A percentile compares a stretch with the other conserved stretches of the same genome.
Evolutionary conservation across 2,888 invertebrate species (phyloP).

Genomic region (Parnassius orleans): DNA sequence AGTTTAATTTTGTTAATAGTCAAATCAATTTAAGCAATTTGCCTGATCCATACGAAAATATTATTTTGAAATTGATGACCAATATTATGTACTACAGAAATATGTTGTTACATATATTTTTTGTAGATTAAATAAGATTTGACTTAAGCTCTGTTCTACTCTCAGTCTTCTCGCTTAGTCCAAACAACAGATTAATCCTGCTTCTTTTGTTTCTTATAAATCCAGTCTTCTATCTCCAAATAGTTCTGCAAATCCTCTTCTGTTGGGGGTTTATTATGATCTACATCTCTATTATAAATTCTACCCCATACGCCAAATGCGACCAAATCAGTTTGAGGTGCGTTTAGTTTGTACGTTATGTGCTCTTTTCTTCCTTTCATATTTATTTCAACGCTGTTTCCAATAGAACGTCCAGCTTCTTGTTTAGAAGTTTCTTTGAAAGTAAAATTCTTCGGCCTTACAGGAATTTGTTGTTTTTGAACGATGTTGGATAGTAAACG

Average conservation of each 20-base stretch:
- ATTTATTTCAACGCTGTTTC: slow-evolving; percentile 14
- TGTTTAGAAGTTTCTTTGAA: slow-evolving; percentile 34
- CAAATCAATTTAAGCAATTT: too few relatives aligned
- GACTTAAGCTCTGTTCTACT: background rate
- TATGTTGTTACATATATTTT: too few relatives aligned
- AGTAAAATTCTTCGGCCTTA: slow-evolving; percentile 56
- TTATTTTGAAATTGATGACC: too few relatives aligned
- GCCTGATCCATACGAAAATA: too few relatives aligned
- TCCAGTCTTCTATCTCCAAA: slow-evolving; percentile 48
- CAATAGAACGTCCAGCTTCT: slow-evolving; percentile 3
- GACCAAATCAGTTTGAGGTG: slow-evolving; percentile 62
- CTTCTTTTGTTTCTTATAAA: slow-evolving; percentile 41
- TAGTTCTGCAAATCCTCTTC: slow-evolving; percentile 50
- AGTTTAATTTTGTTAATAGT: too few relatives aligned
- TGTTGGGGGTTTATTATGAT: slow-evolving; percentile 44
- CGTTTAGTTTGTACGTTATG: slow-evolving; percentile 48
- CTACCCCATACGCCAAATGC: slow-evolving; percentile 74
- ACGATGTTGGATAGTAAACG: slow-evolving; percentile 73
- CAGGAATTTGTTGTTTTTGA: slow-evolving; percentile 74
- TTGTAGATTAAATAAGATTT: too few relatives aligned
- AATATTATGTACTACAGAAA: too few relatives aligned
- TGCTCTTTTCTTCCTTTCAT: slow-evolving; percentile 33
- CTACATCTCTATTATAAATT: slow-evolving; percentile 71
- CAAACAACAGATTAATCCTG: background rate
- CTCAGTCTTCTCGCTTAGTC: slow-evolving; percentile 7